Evolutionary conservation across 2,888 invertebrate species (phyloP).

Genomic region (Meta bourneti): DNA sequence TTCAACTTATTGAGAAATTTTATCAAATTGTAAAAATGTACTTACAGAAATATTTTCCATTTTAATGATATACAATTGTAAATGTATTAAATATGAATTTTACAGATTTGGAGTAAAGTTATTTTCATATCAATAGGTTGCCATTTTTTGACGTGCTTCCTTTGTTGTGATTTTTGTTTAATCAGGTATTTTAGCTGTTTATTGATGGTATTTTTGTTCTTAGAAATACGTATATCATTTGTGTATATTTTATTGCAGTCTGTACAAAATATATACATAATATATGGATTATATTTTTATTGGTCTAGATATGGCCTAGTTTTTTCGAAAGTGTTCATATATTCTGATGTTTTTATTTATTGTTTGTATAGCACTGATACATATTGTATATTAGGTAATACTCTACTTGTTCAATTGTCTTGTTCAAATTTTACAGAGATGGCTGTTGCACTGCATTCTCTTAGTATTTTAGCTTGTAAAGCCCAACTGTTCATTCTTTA

Average conservation of each 20-base stretch:
- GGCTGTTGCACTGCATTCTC: conserved; percentile 68
- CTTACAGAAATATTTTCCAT: conserved; percentile 50
- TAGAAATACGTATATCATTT: background rate
- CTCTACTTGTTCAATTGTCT: conserved; percentile 60
- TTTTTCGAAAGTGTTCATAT: conserved; percentile 32
- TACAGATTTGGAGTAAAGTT: conserved; percentile 3
- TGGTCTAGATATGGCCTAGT: background rate
- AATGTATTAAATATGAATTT: conserved; percentile 29
- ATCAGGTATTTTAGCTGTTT: background rate
- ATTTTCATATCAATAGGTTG: conserved; percentile 48
- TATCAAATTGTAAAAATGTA: conserved; percentile 42
- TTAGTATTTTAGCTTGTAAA: conserved; percentile 44
- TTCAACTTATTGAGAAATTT: conserved; percentile 27
- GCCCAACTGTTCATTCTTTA: conserved; percentile 52
- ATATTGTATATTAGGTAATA: conserved; percentile 43
- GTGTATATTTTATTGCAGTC: background rate
- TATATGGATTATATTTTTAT: conserved; percentile 56
- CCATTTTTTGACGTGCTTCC: background rate
- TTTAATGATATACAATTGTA: conserved; percentile 15
- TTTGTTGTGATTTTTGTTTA: background rate
- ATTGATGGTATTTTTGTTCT: background rate
- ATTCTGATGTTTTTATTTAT: conserved; percentile 48
- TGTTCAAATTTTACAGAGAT: conserved; percentile 64
- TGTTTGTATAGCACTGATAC: conserved; percentile 64
- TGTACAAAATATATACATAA: conserved; percentile 1